Evolutionary conservation across 2,888 invertebrate genomes (phyloP).

Genomic region (Cheilosia variabilis): DNA sequence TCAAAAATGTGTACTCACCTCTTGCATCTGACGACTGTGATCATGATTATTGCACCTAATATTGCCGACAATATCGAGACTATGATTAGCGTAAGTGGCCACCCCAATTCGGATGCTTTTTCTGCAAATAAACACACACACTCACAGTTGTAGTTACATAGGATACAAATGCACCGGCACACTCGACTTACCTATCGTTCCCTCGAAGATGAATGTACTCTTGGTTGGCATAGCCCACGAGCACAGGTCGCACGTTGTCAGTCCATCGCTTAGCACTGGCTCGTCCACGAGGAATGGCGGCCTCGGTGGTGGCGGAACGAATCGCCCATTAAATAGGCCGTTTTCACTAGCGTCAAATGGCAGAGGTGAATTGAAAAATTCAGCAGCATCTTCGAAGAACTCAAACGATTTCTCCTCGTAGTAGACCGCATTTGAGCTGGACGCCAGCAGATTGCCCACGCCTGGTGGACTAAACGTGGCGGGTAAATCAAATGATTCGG

Average conservation of each 20-base stretch:
- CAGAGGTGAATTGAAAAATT: conserved; percentile 83
- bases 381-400: conserved; percentile 82
- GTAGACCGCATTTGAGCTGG: conserved; percentile 79
- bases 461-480: conserved; percentile 80
- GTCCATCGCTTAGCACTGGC: conserved; percentile 86
- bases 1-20: conserved; percentile 83
- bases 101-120: conserved; percentile 87
- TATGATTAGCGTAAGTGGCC: conserved; percentile 88
- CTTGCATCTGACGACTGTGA: conserved; percentile 88
- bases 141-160: neutral
- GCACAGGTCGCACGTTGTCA: conserved; percentile 90
- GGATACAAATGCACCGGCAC: neutral
- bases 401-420: conserved; percentile 83
- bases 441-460: conserved; percentile 80
- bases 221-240: conserved; percentile 88
- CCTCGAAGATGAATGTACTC: conserved; percentile 85
- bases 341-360: conserved; percentile 84
- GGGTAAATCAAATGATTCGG: conserved; percentile 77
- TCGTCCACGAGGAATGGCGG: conserved; percentile 87
- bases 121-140: conserved; percentile 78
- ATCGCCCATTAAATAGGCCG: conserved; percentile 84
- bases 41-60: conserved; percentile 89
- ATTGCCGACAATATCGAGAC: conserved; percentile 89
- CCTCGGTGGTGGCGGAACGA: conserved; percentile 88
- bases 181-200: conserved; percentile 85